Conservation (phyloP, 2,888 invertebrate species). For the Chalcosyrphus nemorum region DNA sequence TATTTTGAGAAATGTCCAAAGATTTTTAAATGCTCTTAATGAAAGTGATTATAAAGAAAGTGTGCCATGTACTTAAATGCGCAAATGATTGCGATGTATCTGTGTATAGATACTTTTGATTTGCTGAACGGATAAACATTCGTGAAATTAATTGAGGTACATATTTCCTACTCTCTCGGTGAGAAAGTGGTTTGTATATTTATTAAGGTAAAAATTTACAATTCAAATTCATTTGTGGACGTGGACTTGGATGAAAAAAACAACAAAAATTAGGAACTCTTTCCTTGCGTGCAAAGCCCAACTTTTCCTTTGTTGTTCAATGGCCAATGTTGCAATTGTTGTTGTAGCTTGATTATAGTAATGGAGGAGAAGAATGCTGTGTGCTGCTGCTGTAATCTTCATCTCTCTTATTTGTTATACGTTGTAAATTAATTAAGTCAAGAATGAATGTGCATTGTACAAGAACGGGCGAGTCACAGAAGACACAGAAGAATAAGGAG, state of each 20-base stretch:
- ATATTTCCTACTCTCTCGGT: slow-evolving; percentile 10
- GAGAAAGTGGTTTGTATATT: slow-evolving; percentile 41
- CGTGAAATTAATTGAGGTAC: slow-evolving; percentile 55
- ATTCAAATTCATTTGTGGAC: slow-evolving; percentile 11
- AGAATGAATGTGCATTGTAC: slow-evolving; percentile 56
- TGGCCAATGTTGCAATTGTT: slow-evolving; percentile 15
- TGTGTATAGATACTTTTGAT: slow-evolving; percentile 17
- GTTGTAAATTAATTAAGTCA: slow-evolving; percentile 68
- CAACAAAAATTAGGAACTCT: slow-evolving; percentile 34
- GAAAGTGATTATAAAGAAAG: slow-evolving; percentile 41
- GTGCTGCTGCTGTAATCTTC: slow-evolving; percentile 14
- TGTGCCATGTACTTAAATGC: slow-evolving; percentile 34
- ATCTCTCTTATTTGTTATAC: slow-evolving; percentile 53
- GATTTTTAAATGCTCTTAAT: slow-evolving; percentile 10
- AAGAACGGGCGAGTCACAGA: slow-evolving; percentile 31
- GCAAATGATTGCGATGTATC: slow-evolving; percentile 42
- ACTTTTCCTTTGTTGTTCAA: slow-evolving; percentile 12
- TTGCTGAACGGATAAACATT: slow-evolving; percentile 58
- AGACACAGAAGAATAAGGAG: slow-evolving; percentile 45
- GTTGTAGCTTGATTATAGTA: slow-evolving; percentile 19
- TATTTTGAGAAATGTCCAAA: background rate
- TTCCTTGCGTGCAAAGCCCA: slow-evolving; percentile 50
- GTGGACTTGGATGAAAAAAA: background rate
- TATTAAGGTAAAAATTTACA: slow-evolving; percentile 46
- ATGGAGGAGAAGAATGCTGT: slow-evolving; percentile 23